These are phyloP conservation scores for Pelusios castaneus DNA, from an alignment of 2,113 vertebrate genomes.

Conservation along the genomic window DNA sequence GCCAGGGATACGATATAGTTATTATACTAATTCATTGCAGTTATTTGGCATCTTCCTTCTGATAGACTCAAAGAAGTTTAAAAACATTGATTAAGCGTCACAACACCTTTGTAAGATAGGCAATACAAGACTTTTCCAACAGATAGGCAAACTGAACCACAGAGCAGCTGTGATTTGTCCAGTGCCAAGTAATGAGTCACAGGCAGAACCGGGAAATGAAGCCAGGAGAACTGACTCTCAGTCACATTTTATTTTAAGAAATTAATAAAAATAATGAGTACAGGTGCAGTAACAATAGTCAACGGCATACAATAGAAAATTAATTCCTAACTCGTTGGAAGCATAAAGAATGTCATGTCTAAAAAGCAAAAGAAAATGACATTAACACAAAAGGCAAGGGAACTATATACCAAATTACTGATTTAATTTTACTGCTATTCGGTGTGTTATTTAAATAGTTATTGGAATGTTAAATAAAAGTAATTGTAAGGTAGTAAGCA, in stretches of 20 bases:
- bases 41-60: background rate
- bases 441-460: constrained; percentile 2
- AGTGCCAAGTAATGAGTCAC: background rate
- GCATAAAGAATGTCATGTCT: background rate
- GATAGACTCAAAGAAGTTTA: background rate
- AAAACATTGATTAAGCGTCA: background rate
- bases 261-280: constrained; percentile 15
- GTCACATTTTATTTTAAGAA: background rate
- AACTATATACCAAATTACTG: constrained; percentile 16
- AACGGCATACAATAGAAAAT: constrained; percentile 5
- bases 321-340: background rate
- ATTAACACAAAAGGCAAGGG: constrained; percentile 9
- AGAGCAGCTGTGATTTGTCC: background rate
- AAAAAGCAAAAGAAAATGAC: constrained; percentile 17
- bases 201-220: background rate
- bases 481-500: background rate
- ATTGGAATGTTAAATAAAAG: constrained; percentile 57
- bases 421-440: constrained; percentile 16
- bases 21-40: background rate
- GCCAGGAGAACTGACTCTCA: background rate
- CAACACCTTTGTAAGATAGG: background rate
- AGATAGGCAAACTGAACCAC: background rate
- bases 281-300: background rate
- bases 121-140: background rate
- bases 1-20: background rate